phyloP scores from a whole-genome alignment of 2,888 invertebrate genomes.

The Sphaerophoria taeniata region DNA sequence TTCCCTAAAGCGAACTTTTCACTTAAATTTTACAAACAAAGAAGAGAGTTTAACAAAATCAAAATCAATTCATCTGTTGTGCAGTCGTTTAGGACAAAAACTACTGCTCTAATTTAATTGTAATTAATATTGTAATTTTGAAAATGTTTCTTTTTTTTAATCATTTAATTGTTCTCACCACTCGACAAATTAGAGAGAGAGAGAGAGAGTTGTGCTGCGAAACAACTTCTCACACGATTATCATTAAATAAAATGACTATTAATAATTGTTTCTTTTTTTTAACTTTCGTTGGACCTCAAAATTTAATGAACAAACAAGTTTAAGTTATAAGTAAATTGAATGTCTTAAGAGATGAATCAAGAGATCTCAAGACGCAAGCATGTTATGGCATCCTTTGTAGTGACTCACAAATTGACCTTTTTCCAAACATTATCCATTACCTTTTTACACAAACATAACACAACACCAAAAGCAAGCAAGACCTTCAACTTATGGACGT shows the following conservation, averaged over 20 bases:
- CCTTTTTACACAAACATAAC: too few species aligned
- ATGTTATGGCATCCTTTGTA: too few species aligned
- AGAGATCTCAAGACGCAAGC: too few species aligned
- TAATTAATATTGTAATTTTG: constrained; percentile 18
- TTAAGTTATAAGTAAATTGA: too few species aligned
- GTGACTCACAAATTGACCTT: too few species aligned
- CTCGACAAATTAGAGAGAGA: neutral
- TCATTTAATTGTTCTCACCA: constrained; percentile 22
- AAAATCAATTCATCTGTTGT: too few species aligned
- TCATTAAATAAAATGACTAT: constrained; percentile 7
- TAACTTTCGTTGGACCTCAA: neutral
- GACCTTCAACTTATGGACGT: too few species aligned
- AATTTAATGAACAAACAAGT: constrained; percentile 1
- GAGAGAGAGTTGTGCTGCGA: constrained; percentile 24
- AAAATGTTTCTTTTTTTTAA: constrained; percentile 13
- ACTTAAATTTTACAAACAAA: neutral
- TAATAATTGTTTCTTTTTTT: constrained; percentile 1
- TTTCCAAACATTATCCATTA: too few species aligned
- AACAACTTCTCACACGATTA: neutral
- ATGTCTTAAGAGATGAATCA: too few species aligned
- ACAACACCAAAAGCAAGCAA: too few species aligned
- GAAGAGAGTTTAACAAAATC: neutral
- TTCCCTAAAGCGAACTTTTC: constrained; percentile 16
- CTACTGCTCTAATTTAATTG: neutral
- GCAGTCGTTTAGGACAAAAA: too few species aligned